Conservation (phyloP, 2,888 invertebrate genomes). For the Sepiola atlantica region DNA sequence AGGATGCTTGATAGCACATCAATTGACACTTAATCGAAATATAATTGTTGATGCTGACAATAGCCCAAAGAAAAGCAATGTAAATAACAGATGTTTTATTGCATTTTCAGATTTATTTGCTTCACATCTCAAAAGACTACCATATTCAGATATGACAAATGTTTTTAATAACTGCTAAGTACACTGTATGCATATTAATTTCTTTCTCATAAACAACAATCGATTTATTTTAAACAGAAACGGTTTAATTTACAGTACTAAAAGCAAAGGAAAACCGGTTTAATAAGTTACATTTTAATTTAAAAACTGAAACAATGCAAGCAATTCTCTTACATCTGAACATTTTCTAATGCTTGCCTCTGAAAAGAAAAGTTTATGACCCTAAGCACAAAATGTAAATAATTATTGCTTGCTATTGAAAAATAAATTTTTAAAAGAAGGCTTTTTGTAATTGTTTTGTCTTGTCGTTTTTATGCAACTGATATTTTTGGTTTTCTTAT, state of each 20-base stretch:
- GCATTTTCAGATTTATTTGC: no score
- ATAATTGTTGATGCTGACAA: no score
- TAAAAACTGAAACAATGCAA: background rate
- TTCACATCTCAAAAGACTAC: no score
- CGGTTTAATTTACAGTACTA: background rate
- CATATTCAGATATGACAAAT: no score
- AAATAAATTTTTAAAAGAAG: background rate
- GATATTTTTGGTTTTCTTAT: background rate
- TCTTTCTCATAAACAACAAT: background rate
- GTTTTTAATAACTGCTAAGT: no score
- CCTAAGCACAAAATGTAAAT: background rate
- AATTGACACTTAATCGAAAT: no score
- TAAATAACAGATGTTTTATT: no score
- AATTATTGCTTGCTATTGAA: constrained; percentile 15
- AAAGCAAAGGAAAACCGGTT: background rate
- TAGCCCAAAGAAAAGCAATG: no score
- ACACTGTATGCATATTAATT: no score
- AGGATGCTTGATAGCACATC: no score
- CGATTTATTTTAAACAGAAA: background rate
- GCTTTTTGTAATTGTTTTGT: background rate
- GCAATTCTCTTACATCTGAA: background rate
- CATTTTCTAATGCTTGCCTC: background rate
- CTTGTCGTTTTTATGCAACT: background rate
- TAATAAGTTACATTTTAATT: background rate
- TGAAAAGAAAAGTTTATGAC: background rate